Evolutionary conservation across 2,113 vertebrate genomes (phyloP).

Genomic region (Pholis gunnellus): DNA sequence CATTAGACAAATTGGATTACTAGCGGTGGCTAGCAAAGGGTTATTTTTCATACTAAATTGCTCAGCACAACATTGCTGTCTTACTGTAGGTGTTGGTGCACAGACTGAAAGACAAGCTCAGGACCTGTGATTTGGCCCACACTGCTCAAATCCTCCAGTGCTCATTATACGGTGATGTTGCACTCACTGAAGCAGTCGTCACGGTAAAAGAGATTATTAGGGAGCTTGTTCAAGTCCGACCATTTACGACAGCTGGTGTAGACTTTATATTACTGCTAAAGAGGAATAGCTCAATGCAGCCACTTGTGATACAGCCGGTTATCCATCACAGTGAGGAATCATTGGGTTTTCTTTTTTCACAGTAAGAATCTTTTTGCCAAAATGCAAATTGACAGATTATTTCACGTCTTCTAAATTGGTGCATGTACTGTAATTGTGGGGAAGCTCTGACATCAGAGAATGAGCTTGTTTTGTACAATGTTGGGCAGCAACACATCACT

Average conservation of each 20-base stretch:
- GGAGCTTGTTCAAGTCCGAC: background rate
- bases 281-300: background rate
- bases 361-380: background rate
- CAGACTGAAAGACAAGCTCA: background rate
- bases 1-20: background rate
- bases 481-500: no score
- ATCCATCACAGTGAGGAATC: background rate
- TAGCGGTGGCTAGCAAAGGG: background rate
- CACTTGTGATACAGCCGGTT: background rate
- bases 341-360: background rate
- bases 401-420: background rate
- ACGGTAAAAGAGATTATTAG: background rate
- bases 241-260: background rate
- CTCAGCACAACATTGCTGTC: background rate
- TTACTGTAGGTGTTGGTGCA: background rate
- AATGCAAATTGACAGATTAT: background rate
- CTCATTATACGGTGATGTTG: constrained; percentile 4
- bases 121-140: background rate
- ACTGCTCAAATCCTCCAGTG: background rate
- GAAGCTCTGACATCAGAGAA: background rate
- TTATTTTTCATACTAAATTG: background rate
- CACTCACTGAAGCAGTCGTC: background rate
- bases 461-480: background rate
- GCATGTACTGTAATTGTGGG: background rate
- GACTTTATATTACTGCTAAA: background rate